A percentile compares a stretch with the other conserved stretches of the same genome.
Evolutionary conservation across 1,140 invertebrate species (phyloP).

Genomic region (Bombus superbus): DNA sequence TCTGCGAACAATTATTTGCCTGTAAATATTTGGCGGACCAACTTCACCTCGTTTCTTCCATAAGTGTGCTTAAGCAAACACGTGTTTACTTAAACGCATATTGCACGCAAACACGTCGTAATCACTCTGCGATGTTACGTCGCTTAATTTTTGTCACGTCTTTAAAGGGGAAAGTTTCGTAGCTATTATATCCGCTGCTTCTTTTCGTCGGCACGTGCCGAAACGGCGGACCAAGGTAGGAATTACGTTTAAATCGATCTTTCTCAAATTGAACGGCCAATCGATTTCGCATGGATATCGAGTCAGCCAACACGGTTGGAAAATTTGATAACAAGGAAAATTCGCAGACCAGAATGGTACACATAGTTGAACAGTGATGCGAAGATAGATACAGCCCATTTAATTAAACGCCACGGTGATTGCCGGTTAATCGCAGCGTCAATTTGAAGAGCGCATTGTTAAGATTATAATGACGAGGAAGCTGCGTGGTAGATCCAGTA

Average conservation of each 20-base stretch:
- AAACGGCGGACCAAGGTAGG: no score
- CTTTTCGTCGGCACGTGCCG: neutral
- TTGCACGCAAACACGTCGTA: neutral
- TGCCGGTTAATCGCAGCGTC: conserved; percentile 44
- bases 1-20: conserved; percentile 31
- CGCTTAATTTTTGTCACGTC: neutral
- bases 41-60: no score
- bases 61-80: neutral
- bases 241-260: neutral
- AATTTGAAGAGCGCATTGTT: conserved; percentile 47
- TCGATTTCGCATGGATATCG: neutral
- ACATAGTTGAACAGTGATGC: neutral
- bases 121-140: neutral
- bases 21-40: conserved; percentile 34
- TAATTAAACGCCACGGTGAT: conserved; percentile 53
- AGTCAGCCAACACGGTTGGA: neutral
- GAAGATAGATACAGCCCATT: conserved; percentile 36
- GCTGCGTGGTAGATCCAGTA: conserved; percentile 6
- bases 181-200: no score
- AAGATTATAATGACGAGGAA: conserved; percentile 40
- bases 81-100: conserved; percentile 18
- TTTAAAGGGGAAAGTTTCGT: neutral
- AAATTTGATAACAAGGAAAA: conserved; percentile 15
- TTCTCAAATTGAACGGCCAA: neutral
- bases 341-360: neutral